These are phyloP conservation scores for Alces alces DNA, from an alignment of 2,113 vertebrate genomes.

Conservation along the genomic window DNA sequence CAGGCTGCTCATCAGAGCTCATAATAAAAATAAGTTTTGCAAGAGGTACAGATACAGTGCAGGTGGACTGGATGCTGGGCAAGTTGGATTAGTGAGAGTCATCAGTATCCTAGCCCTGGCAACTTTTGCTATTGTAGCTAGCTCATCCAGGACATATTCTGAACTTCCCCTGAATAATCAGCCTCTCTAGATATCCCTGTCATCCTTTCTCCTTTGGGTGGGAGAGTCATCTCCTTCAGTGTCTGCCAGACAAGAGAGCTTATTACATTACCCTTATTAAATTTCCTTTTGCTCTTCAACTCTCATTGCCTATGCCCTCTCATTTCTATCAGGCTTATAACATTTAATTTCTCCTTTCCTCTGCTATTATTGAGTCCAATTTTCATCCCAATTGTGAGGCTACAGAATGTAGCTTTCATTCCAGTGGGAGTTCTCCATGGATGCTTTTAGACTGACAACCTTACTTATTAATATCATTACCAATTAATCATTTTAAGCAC, in stretches of 20 bases:
- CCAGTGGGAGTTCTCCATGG: conserved; percentile 20
- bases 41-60: background rate
- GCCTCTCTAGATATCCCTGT: background rate
- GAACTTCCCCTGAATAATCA: conserved; percentile 19
- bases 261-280: conserved; percentile 64
- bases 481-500: conserved; percentile 50
- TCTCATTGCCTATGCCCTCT: conserved; percentile 54
- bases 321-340: conserved; percentile 43
- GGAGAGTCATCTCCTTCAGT: conserved; percentile 45
- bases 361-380: conserved; percentile 42
- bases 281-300: conserved; percentile 61
- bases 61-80: background rate
- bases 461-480: conserved; percentile 48
- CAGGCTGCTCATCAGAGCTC: background rate
- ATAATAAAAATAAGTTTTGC: background rate
- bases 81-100: background rate
- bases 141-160: background rate
- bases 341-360: conserved; percentile 60
- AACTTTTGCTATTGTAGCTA: background rate
- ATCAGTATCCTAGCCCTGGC: background rate
- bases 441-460: background rate
- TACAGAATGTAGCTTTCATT: conserved; percentile 12
- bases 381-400: conserved; percentile 30
- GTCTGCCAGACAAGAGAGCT: conserved; percentile 33
- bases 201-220: conserved; percentile 32